Percentiles rank a stretch among this genome's conserved stretches.
Evolutionary conservation across 2,797 vertebrate species (phyloP).

Genomic region (Salmo trutta): DNA sequence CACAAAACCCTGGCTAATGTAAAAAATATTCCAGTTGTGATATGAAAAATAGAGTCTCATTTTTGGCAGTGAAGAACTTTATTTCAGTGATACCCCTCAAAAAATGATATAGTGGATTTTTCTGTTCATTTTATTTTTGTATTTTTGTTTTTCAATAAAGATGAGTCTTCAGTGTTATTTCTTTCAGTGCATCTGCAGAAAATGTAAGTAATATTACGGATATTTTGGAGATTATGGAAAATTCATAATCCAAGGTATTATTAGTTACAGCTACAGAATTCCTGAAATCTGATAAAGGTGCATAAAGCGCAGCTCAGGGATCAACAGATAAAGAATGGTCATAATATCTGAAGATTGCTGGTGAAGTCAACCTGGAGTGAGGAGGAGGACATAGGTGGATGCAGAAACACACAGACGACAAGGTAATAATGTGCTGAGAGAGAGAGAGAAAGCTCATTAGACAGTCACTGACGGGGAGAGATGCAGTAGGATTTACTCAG

Average conservation of each 20-base stretch:
- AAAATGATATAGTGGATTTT: constrained; percentile 45
- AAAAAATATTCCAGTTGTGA: constrained; percentile 30
- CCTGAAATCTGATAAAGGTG: neutral
- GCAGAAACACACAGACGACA: neutral
- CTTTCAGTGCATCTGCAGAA: neutral
- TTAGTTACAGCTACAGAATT: neutral
- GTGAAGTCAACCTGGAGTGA: neutral
- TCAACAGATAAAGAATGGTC: neutral
- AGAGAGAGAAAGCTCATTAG: too few relatives aligned
- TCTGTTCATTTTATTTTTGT: constrained; percentile 49
- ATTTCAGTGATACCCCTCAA: constrained; percentile 34
- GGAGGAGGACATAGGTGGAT: neutral
- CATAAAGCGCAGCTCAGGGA: neutral
- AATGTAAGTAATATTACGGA: neutral
- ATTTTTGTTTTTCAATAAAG: constrained; percentile 57
- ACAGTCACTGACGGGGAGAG: neutral
- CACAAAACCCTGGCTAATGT: constrained; percentile 9
- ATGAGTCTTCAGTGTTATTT: constrained; percentile 51
- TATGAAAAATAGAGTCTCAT: constrained; percentile 24
- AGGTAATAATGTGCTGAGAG: neutral
- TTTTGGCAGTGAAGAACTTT: constrained; percentile 31
- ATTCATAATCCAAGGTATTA: neutral
- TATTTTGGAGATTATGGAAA: neutral
- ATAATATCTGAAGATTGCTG: neutral
- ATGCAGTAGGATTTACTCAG: neutral